Evolutionary conservation across 2,888 invertebrate species (phyloP).

Genomic region (Caenorhabditis afra): DNA sequence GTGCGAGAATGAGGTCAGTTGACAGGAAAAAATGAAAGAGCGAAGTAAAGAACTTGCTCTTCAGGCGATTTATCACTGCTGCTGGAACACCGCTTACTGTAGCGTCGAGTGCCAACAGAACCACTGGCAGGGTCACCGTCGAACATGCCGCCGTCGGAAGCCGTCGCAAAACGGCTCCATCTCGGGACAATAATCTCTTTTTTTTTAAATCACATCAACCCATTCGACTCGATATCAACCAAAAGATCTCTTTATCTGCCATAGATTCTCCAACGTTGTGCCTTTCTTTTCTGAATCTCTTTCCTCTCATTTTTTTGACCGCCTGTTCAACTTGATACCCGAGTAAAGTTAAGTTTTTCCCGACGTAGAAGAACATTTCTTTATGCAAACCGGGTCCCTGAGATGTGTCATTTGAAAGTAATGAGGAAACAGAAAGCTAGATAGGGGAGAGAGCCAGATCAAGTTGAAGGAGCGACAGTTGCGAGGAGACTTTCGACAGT

Average conservation of each 20-base stretch:
- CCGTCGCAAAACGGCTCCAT: not conserved
- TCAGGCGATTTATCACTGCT: constrained; percentile 90
- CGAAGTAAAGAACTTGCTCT: no score
- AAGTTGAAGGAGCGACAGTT: constrained; percentile 41
- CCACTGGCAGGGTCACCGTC: constrained; percentile 79
- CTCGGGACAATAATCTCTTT: not conserved
- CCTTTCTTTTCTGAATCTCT: no score
- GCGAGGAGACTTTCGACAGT: constrained; percentile 34
- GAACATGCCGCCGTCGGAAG: constrained; percentile 70
- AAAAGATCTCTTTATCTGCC: not conserved
- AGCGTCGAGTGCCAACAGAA: constrained; percentile 88
- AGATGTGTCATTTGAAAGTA: not conserved
- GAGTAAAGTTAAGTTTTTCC: no score
- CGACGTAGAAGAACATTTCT: no score
- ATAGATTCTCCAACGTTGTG: no score
- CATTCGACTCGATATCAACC: not conserved
- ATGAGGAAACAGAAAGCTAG: constrained; percentile 1
- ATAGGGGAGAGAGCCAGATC: constrained; percentile 37
- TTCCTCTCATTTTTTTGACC: no score
- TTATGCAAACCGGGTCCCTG: not conserved
- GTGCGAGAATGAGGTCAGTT: constrained; percentile 70
- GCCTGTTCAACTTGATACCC: no score
- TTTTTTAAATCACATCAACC: not conserved
- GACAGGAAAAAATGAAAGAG: not conserved
- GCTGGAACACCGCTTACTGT: constrained; percentile 92